A percentile compares a stretch with the other conserved stretches of the same genome.
Evolutionary conservation across 2,113 vertebrate genomes (phyloP).

Genomic region (Alligator mississippiensis): DNA sequence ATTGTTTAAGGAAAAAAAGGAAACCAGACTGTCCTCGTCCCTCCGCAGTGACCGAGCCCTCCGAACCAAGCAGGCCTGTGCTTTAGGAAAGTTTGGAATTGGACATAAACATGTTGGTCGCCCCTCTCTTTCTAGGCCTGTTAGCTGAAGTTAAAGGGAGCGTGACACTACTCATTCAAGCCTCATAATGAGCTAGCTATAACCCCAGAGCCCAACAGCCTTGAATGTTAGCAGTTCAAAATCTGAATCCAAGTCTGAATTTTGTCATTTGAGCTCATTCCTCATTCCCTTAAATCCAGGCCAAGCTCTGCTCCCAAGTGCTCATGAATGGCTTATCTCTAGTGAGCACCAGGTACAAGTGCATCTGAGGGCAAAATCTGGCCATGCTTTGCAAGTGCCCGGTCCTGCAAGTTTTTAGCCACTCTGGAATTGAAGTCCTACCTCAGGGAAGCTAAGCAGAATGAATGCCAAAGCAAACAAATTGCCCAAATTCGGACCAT

Average conservation of each 20-base stretch:
- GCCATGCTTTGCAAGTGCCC: not conserved
- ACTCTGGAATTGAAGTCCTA: slow-evolving; percentile 27
- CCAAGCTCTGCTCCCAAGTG: not conserved
- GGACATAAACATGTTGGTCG: not conserved
- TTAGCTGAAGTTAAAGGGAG: not conserved
- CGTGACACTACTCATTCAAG: not conserved
- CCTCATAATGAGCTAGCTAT: not conserved
- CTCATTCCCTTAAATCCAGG: not conserved
- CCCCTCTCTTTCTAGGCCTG: not conserved
- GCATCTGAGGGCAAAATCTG: not conserved
- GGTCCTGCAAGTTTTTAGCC: not conserved
- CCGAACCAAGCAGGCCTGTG: not conserved
- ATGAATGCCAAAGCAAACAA: slow-evolving; percentile 41
- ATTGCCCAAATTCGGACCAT: not conserved
- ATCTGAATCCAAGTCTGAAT: not conserved
- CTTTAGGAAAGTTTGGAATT: not conserved
- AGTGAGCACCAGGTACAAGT: not conserved
- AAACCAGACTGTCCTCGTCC: not conserved
- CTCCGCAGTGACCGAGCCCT: not conserved
- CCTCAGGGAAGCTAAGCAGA: not conserved
- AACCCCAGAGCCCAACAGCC: not conserved
- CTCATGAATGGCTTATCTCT: not conserved
- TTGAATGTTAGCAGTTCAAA: not conserved
- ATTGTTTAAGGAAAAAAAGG: not conserved
- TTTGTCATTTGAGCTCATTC: not conserved